Base-by-base conservation (phyloP, 2,888 invertebrate species). In the Microctonus hyperodae region DNA sequence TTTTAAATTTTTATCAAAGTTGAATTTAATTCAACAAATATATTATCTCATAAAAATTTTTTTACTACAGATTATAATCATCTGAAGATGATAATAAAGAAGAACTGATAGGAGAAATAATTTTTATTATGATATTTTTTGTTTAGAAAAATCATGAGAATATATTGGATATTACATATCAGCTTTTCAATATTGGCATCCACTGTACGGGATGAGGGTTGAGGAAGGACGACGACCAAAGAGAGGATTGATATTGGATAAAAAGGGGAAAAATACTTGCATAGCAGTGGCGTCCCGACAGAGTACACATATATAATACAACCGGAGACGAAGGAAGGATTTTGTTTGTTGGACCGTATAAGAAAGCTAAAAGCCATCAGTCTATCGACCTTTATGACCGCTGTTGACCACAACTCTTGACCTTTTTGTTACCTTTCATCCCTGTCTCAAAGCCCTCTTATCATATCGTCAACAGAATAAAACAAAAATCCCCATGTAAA, bases 321-420 rank as follows among this genome's bases (percentile, higher is more conserved):
- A n/a, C 44, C 16, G 50, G 31, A n/a, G 57, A 60, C 65, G 61
- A 59, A 67, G 67, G 71, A 74, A 75, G 75, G 74, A 75, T 75
- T 75, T 73, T 74, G 75, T 73, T 76, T 75, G 75, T 73, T 73
- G 75, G 72, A 77, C 75, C 79, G 73, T 80, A 71, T 59, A 73
- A 78, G 76, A 78, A 76, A 78, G 76, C 75, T 77, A 75, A 78
- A 79, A 79, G 78, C 77, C 75, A 79, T 75, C 72, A 35, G 48
- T 60, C 53, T 60, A 65, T 65, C 55, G 65, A 58, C 67, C 58
- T 67, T 37, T 37, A 58, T 67, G 67, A 67, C 67, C 63, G 50
- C 37, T 13, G n/a, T 25, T 16, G 74, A 69, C 74, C 74, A 55
- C 63, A 5, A 70, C 68, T 68, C 67, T 65, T 55, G 64, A 63